Evolutionary conservation across 2,888 invertebrate genomes (phyloP).

Genomic region (Choristoneura rosaceana): DNA sequence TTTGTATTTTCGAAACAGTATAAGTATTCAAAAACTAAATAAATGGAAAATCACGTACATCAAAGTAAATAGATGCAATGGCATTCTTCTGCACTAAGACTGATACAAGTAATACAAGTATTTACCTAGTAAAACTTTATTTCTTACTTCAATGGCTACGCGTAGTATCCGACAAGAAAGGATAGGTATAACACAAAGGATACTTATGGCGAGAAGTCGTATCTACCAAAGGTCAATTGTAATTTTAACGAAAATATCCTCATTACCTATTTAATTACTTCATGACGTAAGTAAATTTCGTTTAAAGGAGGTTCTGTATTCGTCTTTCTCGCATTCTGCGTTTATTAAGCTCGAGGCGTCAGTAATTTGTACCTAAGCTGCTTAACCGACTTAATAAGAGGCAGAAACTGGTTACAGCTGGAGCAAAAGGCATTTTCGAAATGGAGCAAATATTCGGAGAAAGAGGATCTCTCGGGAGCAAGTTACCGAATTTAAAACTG

Average conservation of each 20-base stretch:
- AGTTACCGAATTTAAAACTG: constrained; percentile 5
- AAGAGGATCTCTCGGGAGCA: background rate
- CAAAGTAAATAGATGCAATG: too few relatives aligned
- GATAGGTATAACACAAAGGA: too few relatives aligned
- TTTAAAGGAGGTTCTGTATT: background rate
- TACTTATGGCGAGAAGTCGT: too few relatives aligned
- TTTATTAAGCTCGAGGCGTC: background rate
- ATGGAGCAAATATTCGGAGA: background rate
- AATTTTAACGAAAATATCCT: background rate
- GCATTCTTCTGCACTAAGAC: too few relatives aligned
- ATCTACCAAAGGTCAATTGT: background rate
- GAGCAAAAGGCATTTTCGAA: background rate
- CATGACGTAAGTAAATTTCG: background rate
- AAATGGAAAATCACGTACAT: too few relatives aligned
- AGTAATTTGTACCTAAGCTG: constrained; percentile 8
- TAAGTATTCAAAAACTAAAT: too few relatives aligned
- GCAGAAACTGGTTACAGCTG: constrained; percentile 7
- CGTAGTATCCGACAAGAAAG: too few relatives aligned
- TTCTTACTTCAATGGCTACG: too few relatives aligned
- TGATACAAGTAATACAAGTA: too few relatives aligned
- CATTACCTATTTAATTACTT: background rate
- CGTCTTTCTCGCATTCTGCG: background rate
- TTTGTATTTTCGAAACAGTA: too few relatives aligned
- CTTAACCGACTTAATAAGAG: constrained; percentile 4
- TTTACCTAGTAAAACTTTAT: too few relatives aligned